These are phyloP conservation scores for Diplazon laetatorius DNA, from an alignment of 2,888 invertebrate genomes.

Conservation along the genomic window DNA sequence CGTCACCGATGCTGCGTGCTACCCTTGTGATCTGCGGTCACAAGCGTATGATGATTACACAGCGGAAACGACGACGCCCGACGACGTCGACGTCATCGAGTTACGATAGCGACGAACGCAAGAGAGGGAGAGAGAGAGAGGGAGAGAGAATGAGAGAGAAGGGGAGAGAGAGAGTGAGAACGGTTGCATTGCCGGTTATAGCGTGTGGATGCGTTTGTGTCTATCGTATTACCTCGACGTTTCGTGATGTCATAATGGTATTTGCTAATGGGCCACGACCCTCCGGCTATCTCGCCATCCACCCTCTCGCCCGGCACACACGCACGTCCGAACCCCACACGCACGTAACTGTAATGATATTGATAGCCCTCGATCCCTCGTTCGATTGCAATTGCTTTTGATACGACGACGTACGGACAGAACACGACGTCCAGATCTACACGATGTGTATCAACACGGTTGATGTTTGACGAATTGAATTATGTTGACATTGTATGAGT, in stretches of 20 bases:
- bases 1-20: not conserved
- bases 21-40: conserved; percentile 7
- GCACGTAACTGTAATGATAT: conserved; percentile 48
- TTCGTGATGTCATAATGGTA: conserved; percentile 72
- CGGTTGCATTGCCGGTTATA: conserved; percentile 9
- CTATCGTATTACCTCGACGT: conserved; percentile 67
- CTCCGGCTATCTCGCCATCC: conserved; percentile 43
- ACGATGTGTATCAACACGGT: not conserved
- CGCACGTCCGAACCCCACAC: no score
- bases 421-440: not conserved
- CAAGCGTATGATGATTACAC: conserved; percentile 74
- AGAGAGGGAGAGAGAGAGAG: not conserved
- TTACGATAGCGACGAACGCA: conserved; percentile 71
- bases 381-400: conserved; percentile 54
- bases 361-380: conserved; percentile 56
- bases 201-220: conserved; percentile 14
- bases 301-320: not conserved
- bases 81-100: conserved; percentile 70
- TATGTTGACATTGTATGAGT: not conserved
- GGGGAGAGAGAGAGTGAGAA: no score
- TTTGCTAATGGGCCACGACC: conserved; percentile 71
- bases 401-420: conserved; percentile 26
- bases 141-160: no score
- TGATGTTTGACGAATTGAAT: conserved; percentile 18
- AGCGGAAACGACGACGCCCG: conserved; percentile 73